Evolutionary conservation across 2,113 vertebrate species (phyloP).

Genomic region (Astur gentilis): DNA sequence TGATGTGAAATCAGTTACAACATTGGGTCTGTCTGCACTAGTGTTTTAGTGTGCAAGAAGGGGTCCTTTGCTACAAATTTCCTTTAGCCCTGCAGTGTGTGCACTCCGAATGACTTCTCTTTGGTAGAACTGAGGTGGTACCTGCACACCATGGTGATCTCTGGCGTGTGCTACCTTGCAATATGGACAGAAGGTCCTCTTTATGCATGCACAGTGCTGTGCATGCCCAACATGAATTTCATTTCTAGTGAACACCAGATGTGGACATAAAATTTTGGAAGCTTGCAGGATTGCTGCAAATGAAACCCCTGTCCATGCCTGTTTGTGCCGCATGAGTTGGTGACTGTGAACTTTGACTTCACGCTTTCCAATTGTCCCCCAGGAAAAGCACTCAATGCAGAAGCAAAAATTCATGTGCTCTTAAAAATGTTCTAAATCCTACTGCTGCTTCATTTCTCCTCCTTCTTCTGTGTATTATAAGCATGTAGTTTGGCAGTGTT

Average conservation of each 20-base stretch:
- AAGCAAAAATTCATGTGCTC: neutral
- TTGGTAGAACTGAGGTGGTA: neutral
- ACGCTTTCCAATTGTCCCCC: neutral
- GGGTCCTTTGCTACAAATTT: neutral
- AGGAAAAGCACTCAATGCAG: neutral
- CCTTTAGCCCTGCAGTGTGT: neutral
- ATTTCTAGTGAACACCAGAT: neutral
- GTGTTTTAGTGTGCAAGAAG: neutral
- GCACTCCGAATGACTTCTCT: neutral
- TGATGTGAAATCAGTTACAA: neutral
- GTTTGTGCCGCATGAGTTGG: neutral
- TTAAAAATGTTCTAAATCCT: neutral
- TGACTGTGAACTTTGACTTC: neutral
- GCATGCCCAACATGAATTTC: neutral
- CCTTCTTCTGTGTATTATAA: neutral
- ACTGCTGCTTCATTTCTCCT: neutral
- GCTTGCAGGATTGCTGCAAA: neutral
- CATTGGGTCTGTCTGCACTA: neutral
- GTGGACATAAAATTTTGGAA: neutral
- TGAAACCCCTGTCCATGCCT: neutral
- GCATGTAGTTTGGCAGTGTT: neutral
- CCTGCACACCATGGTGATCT: neutral
- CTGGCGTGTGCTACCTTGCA: neutral
- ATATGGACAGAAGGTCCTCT: neutral
- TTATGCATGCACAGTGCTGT: neutral